Conservation (phyloP, 2,113 vertebrate genomes). For the Zapornia atra region DNA sequence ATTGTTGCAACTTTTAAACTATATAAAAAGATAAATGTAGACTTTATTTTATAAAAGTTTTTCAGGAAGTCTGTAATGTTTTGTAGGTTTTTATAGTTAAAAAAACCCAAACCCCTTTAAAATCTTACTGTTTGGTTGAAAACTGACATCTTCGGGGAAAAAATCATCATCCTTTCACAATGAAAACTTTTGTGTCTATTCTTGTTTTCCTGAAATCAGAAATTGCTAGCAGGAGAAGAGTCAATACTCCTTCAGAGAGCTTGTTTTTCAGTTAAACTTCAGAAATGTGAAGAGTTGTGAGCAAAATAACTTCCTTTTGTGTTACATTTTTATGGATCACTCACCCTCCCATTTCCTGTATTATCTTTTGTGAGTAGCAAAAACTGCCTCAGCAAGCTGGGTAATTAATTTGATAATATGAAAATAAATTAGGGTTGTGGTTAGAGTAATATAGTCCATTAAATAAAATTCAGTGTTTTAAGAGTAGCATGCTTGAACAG, state of each 20-base stretch:
- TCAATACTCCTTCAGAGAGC: neutral
- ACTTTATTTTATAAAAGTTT: neutral
- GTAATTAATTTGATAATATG: neutral
- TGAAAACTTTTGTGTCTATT: neutral
- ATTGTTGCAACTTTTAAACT: neutral
- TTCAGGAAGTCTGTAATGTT: neutral
- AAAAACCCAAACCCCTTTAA: neutral
- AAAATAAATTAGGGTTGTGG: neutral
- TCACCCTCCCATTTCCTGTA: too few relatives aligned
- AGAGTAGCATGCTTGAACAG: neutral
- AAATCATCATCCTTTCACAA: neutral
- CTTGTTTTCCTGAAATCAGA: neutral
- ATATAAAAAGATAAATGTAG: neutral
- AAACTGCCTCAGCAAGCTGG: neutral
- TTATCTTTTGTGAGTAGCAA: neutral
- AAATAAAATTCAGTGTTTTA: neutral
- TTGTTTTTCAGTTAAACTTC: neutral
- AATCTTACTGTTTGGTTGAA: neutral
- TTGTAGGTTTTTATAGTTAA: neutral
- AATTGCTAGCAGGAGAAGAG: neutral
- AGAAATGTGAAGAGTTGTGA: neutral
- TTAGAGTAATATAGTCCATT: neutral
- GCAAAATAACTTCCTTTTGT: neutral
- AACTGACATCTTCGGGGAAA: neutral
- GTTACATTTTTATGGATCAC: neutral